Evolutionary conservation across 2,797 vertebrate species (phyloP), one percentile per base, ranked within the genome.

Genomic region (Enteromius argenteus): DNA sequence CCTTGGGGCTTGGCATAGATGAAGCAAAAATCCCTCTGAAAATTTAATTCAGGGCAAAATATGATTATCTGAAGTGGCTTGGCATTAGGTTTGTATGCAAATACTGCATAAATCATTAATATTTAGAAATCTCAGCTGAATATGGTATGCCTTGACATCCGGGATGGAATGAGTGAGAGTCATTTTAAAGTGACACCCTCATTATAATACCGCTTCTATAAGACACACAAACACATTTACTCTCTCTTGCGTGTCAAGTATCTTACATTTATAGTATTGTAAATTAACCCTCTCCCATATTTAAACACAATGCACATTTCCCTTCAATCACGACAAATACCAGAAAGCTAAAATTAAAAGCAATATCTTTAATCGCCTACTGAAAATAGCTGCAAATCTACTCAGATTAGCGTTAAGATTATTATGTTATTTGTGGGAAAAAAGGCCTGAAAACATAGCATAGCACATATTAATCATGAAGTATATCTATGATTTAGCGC

Each of bases 81-180:
- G 94, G 93, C 92, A 94, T 95, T 94, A 94, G 91, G 94, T 95
- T 95, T 95, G 93, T 93, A 95, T 95, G 94, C 94, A 95, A 94
- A 95, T 95, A 92, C 80, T 76, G 90, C 93, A 94, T 94, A 92
- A 94, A 95, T 95, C 94, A 95, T 95, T 95, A 94, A 95, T 94
- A 94, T 95, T 89, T 91, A 85, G 82, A 84, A 85, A 78, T 82
- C 83, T 84, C 64, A 14, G 81, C 73, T 81, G 78, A 84, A 81
- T 80, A 69, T 37, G 42, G 32, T 30, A 46, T 77, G 76, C 56
- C 44, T 69, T 71, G 51, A 80, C 76, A 79, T 80, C 73, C 23
- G 58, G 62, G 39, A 67, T 15, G 46, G 32, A 85, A 42, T 35
- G 32, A 76, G 9, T 62, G 77, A 64, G 77, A 86, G 32, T 60